Evolutionary conservation across 2,113 vertebrate genomes (phyloP), one percentile per base, ranked within the genome.

Genomic region (Miniopterus natalensis): DNA sequence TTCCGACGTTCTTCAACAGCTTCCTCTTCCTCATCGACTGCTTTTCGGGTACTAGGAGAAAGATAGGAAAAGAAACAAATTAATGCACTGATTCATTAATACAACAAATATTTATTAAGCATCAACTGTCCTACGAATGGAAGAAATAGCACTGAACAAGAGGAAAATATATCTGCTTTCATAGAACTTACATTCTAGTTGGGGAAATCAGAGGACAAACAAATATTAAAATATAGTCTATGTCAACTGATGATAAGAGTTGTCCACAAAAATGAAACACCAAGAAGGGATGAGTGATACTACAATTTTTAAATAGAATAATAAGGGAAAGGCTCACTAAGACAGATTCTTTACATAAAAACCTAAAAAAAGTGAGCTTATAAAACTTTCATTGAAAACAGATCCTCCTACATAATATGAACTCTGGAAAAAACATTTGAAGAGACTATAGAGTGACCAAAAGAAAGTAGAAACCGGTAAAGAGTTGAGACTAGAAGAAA

Each of bases 21-120:
- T 89, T 98, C 98, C 87, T 99, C 99, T 71, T 99, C 99, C 97
- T 99, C 99, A 97, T 99, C 99, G 93, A 99, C 99, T 20, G 99
- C 99, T 92, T 98, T 99, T 29, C 99, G 99, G 65, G 80, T n/a
- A 4, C 99, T 99, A 79, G 0, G 53, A 97, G 93, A 31, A 29
- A 65, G 13, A 96, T 1, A 95, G 47, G 18, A 80, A 90, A 96
- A 77, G 6, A 94, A 74, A 79, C 6, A 90, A 20, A 47, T 92
- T 36, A 87, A 93, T 94, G 17, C 10, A 10, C 4, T 79, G 29
- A 92, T 66, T 78, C 29, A 87, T 36, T 86, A 42, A 53, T 42
- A 87, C 23, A 74, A 61, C 7, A 81, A 75, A 57, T 63, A 77
- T 47, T 63, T 65, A 68, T 49, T 83, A 84, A 79, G 12, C 13